These are phyloP conservation scores for Platalea minor DNA, from an alignment of 2,797 vertebrate species.

Conservation along the genomic window DNA sequence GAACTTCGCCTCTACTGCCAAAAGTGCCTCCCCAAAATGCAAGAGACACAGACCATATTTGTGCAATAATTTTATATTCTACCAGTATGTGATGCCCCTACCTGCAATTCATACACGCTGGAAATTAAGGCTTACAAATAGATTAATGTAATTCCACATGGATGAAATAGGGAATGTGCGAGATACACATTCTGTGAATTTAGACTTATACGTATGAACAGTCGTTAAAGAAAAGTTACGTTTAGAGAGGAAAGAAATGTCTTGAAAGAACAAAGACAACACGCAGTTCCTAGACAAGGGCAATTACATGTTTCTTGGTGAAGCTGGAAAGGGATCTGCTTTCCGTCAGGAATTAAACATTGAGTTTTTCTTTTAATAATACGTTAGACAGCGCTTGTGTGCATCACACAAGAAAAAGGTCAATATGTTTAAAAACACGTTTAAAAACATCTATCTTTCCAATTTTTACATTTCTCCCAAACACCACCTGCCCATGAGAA, in stretches of 20 bases:
- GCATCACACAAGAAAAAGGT: background rate
- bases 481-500: background rate
- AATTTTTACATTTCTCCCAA: background rate
- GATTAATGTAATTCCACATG: background rate
- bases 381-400: background rate
- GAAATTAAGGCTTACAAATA: background rate
- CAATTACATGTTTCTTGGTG: background rate
- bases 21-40: background rate
- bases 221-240: background rate
- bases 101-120: background rate
- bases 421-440: background rate
- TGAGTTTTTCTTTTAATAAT: background rate
- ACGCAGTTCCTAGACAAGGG: background rate
- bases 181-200: background rate
- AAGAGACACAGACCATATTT: background rate
- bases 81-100: background rate
- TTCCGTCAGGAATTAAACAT: slow-evolving; percentile 4
- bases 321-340: slow-evolving; percentile 28
- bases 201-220: background rate
- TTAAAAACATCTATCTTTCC: background rate
- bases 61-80: background rate
- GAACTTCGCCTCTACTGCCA: background rate
- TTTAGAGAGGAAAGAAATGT: background rate
- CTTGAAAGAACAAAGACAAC: slow-evolving; percentile 6
- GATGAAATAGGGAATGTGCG: background rate